Evolutionary conservation across 1,140 invertebrate species (phyloP).

Genomic region (Microvelia longipes): DNA sequence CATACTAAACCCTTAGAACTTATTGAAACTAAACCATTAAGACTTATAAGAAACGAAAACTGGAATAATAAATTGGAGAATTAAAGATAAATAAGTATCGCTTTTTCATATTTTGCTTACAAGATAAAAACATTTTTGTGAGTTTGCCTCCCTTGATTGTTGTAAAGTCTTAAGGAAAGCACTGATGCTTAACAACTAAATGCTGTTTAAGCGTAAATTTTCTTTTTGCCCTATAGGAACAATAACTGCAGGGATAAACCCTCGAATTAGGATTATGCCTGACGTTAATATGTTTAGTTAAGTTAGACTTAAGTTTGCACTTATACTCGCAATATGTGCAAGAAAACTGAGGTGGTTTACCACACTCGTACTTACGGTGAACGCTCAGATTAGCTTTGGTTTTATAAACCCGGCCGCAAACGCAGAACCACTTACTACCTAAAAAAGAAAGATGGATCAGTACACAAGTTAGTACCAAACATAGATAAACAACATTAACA

Average conservation of each 20-base stretch:
- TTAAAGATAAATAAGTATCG: no score
- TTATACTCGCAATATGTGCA: constrained; percentile 63
- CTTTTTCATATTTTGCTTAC: no score
- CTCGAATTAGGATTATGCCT: constrained; percentile 4
- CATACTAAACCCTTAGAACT: no score
- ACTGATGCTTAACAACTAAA: background rate
- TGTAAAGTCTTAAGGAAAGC: no score
- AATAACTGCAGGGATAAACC: constrained; percentile 7
- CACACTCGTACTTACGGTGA: constrained; percentile 74
- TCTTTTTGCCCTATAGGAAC: constrained; percentile 27
- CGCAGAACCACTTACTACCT: background rate
- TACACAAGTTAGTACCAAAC: no score
- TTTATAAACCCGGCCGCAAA: constrained; percentile 41
- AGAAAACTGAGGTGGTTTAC: constrained; percentile 63
- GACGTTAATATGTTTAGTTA: constrained; percentile 43
- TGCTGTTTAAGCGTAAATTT: constrained; percentile 21
- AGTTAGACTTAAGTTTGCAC: constrained; percentile 69
- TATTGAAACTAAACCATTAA: no score
- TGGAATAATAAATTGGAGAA: no score
- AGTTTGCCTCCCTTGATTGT: no score
- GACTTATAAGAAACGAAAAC: no score
- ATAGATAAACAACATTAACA: no score
- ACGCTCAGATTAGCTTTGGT: constrained; percentile 33
- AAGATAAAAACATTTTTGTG: no score
- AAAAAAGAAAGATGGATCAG: no score